phyloP scores from a whole-genome alignment of 2,113 vertebrate species.

The Ictalurus furcatus region DNA sequence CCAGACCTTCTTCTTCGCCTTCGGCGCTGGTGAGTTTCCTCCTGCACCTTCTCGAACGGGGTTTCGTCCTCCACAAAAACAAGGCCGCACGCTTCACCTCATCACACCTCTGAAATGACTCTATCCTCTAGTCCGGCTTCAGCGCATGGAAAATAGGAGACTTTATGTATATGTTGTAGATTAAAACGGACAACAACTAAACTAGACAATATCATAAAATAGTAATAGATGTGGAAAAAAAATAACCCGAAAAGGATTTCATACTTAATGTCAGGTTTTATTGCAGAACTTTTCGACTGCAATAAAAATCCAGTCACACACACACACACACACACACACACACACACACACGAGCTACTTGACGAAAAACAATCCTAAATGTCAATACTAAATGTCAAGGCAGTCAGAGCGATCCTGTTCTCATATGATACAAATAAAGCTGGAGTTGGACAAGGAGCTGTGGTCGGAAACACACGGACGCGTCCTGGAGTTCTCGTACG shows the following conservation, averaged over 20 bases:
- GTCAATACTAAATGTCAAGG: constrained; percentile 12
- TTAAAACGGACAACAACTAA: no score
- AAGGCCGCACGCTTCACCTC: background rate
- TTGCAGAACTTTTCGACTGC: background rate
- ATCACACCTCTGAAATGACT: background rate
- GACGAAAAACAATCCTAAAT: background rate
- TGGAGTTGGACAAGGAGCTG: background rate
- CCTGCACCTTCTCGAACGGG: background rate
- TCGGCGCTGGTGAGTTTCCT: constrained; percentile 86
- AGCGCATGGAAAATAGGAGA: background rate
- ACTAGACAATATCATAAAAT: no score
- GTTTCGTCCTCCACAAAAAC: background rate
- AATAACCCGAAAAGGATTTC: background rate
- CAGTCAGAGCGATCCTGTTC: background rate
- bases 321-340: constrained; percentile 34
- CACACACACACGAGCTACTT: background rate
- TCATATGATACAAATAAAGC: constrained; percentile 2
- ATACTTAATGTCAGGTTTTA: background rate
- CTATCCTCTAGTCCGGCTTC: background rate
- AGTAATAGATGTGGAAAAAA: background rate
- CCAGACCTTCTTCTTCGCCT: constrained; percentile 96
- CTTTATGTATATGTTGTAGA: no score
- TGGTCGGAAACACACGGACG: background rate
- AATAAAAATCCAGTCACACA: background rate
- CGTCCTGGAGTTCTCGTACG: background rate